These are phyloP conservation scores for Pandemis heparana DNA, from an alignment of 2,888 invertebrate species.

Conservation along the genomic window DNA sequence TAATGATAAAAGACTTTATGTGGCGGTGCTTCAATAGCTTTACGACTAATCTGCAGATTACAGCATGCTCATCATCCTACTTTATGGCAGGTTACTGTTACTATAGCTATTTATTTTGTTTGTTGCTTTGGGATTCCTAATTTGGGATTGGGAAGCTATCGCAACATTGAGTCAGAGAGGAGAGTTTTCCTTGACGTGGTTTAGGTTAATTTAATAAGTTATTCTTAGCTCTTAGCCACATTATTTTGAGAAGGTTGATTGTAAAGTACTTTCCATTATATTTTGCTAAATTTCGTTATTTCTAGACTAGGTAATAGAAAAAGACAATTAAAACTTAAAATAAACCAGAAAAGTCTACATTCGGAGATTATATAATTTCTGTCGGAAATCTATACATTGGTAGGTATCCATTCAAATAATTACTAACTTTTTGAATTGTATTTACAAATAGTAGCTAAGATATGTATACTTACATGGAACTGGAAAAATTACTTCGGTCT, in stretches of 20 bases:
- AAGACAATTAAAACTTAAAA: no score
- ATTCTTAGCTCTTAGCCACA: background rate
- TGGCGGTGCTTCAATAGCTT: background rate
- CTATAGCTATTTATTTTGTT: background rate
- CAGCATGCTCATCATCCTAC: background rate
- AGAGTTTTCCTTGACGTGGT: background rate
- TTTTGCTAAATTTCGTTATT: no score
- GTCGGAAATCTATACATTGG: no score
- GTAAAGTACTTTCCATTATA: background rate
- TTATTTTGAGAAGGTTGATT: background rate
- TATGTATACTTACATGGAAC: no score
- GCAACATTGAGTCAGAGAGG: background rate
- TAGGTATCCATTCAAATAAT: no score
- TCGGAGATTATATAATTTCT: no score
- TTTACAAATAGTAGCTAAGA: no score
- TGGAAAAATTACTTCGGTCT: no score
- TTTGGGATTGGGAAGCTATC: background rate
- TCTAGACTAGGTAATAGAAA: no score
- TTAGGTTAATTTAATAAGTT: background rate
- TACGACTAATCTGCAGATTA: constrained; percentile 1
- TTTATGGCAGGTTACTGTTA: background rate
- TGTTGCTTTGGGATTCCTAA: background rate
- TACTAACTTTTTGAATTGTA: no score
- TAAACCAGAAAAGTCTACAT: no score
- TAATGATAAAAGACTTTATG: background rate